Evolutionary conservation across 2,888 invertebrate species (phyloP), one percentile per base, ranked within the genome.

Genomic region (Stratiomys singularior): DNA sequence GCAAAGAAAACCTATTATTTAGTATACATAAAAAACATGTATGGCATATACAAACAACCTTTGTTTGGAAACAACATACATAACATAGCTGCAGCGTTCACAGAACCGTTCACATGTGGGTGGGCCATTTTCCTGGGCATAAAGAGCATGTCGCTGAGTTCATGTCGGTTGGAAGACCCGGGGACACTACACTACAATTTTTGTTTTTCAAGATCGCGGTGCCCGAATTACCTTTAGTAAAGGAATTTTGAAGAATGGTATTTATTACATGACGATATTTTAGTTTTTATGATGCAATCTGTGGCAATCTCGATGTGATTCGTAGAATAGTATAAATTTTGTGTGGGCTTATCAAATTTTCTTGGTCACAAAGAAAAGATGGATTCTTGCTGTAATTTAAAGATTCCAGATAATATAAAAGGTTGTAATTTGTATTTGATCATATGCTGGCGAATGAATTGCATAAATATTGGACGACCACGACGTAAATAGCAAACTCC

Each of bases 21-120:
- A 7, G 21, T 23, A 25, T 25, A 60, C 60, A 21, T 60, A 25
- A 21, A 9, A 37, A 37, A 37, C 11, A 52, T 52, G 52, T 52
- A n/a, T 15, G 52, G 18, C 18, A 15, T 52, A 25, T 21, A 30
- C n/a, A 64, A 28, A 27, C 27, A 64, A 64, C 7, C 30, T n/a
- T 64, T 64, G 64, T 64, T 64, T 64, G 64, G n/a, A 64, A 25
- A 28, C 18, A 28, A 28, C 30, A 64, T 25, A 64, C 64, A 64
- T 28, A 64, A 64, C 5, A 64, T 30, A 64, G 27, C 64, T 4
- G 28, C 30, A 30, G 27, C 64, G 28, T 64, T 64, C 28, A 23
- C 64, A 28, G 28, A 28, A 64, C 25, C 4, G 37, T 25, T 60
- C 64, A 64, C n/a, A 64, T 64, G 64, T 64, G 64, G 64, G 64